Evolutionary conservation across 1,140 invertebrate genomes (phyloP).

Genomic region (Pissodes strobi): DNA sequence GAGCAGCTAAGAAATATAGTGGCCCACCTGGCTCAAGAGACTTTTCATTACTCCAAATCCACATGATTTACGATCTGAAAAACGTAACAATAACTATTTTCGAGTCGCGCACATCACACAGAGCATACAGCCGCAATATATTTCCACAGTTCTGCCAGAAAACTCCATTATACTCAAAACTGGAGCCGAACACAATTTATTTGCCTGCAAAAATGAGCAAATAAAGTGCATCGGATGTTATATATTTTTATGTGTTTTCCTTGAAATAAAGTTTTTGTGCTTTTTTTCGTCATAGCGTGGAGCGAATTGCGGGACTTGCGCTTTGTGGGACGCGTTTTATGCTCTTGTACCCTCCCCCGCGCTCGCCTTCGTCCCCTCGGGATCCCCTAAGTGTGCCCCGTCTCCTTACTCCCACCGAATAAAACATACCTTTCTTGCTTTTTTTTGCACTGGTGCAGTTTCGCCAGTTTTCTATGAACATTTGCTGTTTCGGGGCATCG

Average conservation of each 20-base stretch:
- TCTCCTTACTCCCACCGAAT: constrained; percentile 24
- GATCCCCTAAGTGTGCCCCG: neutral
- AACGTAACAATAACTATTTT: constrained; percentile 43
- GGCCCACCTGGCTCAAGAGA: neutral
- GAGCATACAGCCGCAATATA: constrained; percentile 33
- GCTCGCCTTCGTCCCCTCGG: constrained; percentile 13
- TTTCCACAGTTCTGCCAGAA: constrained; percentile 35
- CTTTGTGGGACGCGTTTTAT: constrained; percentile 42
- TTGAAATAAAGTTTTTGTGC: constrained; percentile 51
- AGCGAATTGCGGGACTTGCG: constrained; percentile 33
- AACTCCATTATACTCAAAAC: constrained; percentile 47
- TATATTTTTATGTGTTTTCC: constrained; percentile 56
- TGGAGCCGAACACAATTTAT: constrained; percentile 48
- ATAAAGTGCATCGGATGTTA: constrained; percentile 54
- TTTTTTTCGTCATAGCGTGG: constrained; percentile 40
- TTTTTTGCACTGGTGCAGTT: constrained; percentile 17
- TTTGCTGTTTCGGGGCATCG: constrained; percentile 7
- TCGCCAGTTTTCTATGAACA: constrained; percentile 4
- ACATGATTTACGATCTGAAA: constrained; percentile 35
- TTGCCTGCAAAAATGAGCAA: constrained; percentile 49
- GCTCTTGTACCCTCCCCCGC: constrained; percentile 22
- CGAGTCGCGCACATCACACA: constrained; percentile 37
- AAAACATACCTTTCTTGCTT: constrained; percentile 33
- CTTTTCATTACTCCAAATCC: constrained; percentile 27
- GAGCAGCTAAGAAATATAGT: too few relatives aligned